phyloP scores from a whole-genome alignment of 2,113 vertebrate species.

The Nothobranchius furzeri region DNA sequence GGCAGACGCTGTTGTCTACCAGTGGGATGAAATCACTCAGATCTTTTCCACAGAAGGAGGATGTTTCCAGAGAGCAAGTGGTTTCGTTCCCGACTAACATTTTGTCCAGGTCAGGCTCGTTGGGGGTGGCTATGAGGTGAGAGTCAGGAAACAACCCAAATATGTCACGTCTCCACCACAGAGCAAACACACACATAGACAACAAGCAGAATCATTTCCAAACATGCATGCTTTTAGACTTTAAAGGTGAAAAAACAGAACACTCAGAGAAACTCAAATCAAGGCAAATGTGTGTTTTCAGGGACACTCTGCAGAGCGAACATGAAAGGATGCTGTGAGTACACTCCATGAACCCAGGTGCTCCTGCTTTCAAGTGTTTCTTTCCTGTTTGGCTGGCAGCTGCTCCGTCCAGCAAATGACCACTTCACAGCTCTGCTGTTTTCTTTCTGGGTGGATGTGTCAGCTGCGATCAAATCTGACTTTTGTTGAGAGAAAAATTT shows the following conservation, averaged over 20 bases:
- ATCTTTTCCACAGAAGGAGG: constrained; percentile 5
- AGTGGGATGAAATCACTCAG: constrained; percentile 24
- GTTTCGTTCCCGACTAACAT: background rate
- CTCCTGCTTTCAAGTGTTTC: constrained; percentile 54
- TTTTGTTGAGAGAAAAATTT: constrained; percentile 59
- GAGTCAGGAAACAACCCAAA: background rate
- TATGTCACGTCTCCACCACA: background rate
- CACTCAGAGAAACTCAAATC: background rate
- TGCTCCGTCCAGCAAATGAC: constrained; percentile 54
- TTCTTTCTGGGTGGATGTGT: constrained; percentile 69
- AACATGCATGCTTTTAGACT: too few relatives aligned
- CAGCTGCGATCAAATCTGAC: constrained; percentile 61
- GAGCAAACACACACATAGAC: background rate
- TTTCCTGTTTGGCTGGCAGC: constrained; percentile 65
- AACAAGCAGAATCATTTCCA: too few relatives aligned
- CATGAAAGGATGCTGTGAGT: constrained; percentile 40
- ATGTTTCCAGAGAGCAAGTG: constrained; percentile 9
- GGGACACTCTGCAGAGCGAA: constrained; percentile 25
- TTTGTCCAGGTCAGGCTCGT: background rate
- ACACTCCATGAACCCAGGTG: constrained; percentile 56
- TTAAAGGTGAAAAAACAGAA: background rate
- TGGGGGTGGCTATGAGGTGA: background rate
- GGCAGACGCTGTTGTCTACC: constrained; percentile 28
- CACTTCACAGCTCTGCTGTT: constrained; percentile 68
- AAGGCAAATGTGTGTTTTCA: constrained; percentile 4